phyloP scores from a whole-genome alignment of 2,797 vertebrate genomes.

The Propithecus perrieri region DNA sequence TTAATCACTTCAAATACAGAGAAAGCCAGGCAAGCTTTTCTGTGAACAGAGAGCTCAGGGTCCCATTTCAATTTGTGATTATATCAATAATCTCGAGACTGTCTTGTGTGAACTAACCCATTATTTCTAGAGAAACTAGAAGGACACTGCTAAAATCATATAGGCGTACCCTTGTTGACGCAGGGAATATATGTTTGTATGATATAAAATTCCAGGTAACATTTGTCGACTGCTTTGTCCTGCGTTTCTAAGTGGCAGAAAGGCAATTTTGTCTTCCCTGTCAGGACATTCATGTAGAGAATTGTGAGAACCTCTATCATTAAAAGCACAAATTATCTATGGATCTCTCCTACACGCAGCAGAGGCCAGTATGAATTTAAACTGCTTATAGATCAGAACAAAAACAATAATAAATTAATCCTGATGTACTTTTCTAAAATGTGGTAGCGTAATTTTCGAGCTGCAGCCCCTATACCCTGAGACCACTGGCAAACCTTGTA shows the following conservation, averaged over 20 bases:
- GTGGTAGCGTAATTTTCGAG: slow-evolving; percentile 33
- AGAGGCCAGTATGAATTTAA: slow-evolving; percentile 50
- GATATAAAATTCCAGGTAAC: slow-evolving; percentile 66
- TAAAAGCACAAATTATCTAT: slow-evolving; percentile 57
- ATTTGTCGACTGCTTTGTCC: slow-evolving; percentile 66
- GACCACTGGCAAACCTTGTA: slow-evolving; percentile 45
- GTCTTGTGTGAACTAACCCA: slow-evolving; percentile 57
- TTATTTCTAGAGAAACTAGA: slow-evolving; percentile 71
- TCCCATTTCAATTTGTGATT: slow-evolving; percentile 67
- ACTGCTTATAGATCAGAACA: slow-evolving; percentile 50
- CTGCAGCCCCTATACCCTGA: background rate
- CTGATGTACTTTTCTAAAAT: slow-evolving; percentile 45
- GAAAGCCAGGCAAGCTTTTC: slow-evolving; percentile 50
- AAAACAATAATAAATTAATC: slow-evolving; percentile 61
- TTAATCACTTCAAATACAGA: slow-evolving; percentile 75
- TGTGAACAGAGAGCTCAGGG: slow-evolving; percentile 55
- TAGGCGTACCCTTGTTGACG: slow-evolving; percentile 31
- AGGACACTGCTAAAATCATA: slow-evolving; percentile 61
- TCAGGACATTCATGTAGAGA: background rate
- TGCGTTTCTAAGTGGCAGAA: slow-evolving; percentile 73
- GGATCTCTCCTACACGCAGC: slow-evolving; percentile 5
- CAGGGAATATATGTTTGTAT: slow-evolving; percentile 20
- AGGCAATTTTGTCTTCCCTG: slow-evolving; percentile 62
- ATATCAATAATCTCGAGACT: slow-evolving; percentile 68
- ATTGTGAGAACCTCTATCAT: background rate